Percentiles rank a stretch among this genome's conserved stretches.
These are phyloP conservation scores for Ammodytes dubius DNA, from an alignment of 2,113 vertebrate species.

Conservation along the genomic window DNA sequence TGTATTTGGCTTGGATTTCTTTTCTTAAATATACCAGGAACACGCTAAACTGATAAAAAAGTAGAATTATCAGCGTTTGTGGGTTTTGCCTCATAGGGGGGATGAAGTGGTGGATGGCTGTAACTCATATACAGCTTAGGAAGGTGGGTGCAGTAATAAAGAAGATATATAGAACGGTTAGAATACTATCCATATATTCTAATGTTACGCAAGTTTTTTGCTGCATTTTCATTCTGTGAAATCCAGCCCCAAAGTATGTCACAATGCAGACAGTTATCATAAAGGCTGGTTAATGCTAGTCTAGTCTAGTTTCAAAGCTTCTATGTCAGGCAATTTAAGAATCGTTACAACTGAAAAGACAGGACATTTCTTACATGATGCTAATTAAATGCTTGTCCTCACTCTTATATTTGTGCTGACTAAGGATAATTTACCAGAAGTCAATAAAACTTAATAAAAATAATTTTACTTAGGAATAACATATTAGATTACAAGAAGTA, in stretches of 20 bases:
- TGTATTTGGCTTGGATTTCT: slow-evolving; percentile 29
- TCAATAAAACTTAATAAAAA: no score
- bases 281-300: not conserved
- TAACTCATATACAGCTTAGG: slow-evolving; percentile 8
- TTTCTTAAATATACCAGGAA: not conserved
- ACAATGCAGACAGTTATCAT: not conserved
- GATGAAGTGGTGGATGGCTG: slow-evolving; percentile 14
- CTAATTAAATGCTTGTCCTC: not conserved
- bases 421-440: not conserved
- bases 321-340: not conserved
- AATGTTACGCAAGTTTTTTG: not conserved
- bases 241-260: not conserved
- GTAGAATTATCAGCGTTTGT: slow-evolving; percentile 9
- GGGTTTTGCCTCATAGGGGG: slow-evolving; percentile 8
- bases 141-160: slow-evolving; percentile 2
- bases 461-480: no score
- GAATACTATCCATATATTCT: not conserved
- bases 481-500: no score
- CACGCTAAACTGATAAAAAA: slow-evolving; percentile 11
- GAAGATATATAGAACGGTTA: slow-evolving; percentile 1
- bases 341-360: not conserved
- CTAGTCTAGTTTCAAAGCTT: not conserved
- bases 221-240: not conserved
- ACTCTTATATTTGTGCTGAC: no score
- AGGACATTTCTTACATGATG: not conserved